phyloP scores from a whole-genome alignment of 2,888 invertebrate genomes.

The Asteroscopus sphinx region DNA sequence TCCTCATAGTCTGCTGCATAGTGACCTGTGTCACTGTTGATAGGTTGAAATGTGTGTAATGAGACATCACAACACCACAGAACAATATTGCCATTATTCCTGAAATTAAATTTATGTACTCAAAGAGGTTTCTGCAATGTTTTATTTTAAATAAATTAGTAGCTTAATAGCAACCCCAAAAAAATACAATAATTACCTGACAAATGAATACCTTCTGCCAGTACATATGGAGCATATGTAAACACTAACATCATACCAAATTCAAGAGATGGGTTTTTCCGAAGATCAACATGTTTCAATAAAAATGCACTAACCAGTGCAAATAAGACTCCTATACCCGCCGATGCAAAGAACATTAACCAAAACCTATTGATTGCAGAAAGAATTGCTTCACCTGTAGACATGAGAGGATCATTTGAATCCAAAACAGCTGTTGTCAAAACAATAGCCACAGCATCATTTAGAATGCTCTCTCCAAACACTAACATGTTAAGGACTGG shows the following conservation, averaged over 20 bases:
- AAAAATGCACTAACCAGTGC: conserved; percentile 97
- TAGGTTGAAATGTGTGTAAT: conserved; percentile 99
- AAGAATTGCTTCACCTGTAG: conserved; percentile 95
- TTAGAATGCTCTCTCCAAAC: conserved; percentile 98
- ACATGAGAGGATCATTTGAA: conserved; percentile 89
- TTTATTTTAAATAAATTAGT: not conserved
- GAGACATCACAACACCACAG: conserved; percentile 99
- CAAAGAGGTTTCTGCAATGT: not conserved
- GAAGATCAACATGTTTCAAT: conserved; percentile 98
- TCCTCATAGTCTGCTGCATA: conserved; percentile 99
- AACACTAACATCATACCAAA: conserved; percentile 99
- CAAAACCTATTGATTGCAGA: conserved; percentile 97
- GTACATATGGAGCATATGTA: conserved; percentile 99
- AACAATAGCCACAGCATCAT: conserved; percentile 99
- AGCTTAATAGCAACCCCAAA: not conserved
- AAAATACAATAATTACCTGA: conserved; percentile 91
- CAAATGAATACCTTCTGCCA: conserved; percentile 98
- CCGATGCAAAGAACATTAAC: conserved; percentile 99
- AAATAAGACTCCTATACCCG: conserved; percentile 98
- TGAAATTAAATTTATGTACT: conserved; percentile 72
- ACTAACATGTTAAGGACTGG: conserved; percentile 99
- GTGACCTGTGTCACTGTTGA: conserved; percentile 99
- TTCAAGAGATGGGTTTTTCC: conserved; percentile 99
- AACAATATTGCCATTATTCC: conserved; percentile 99
- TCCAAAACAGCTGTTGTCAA: conserved; percentile 96